Base-by-base conservation (phyloP, 2,113 vertebrate species). In the Megalops atlanticus region DNA sequence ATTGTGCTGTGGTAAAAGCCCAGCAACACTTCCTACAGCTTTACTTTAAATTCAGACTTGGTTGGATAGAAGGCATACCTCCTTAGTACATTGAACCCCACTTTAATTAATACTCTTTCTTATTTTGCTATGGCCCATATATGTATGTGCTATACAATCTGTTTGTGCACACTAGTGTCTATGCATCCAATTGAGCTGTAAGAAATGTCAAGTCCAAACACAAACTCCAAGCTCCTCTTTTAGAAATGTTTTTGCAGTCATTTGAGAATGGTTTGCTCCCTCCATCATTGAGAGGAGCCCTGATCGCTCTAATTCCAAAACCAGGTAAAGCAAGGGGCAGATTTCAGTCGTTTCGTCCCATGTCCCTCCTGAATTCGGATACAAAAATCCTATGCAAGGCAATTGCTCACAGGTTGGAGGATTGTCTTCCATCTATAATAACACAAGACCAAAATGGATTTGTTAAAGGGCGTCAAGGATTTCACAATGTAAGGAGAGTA, bases 241-340 rank as follows among this genome's bases (percentile, higher is more conserved):
- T 78, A 33, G 75, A 78, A 18, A 83, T 85, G 75, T 81, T 83
- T 49, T 33, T 21, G 7, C 78, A 81, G 31, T 68, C 49, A n/a
- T n/a, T n/a, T n/a, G n/a, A n/a, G n/a, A n/a, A n/a, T n/a, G n/a
- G n/a, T n/a, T n/a, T n/a, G n/a, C 54, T 81, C 14, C 79, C 75
- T 8, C 0, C 77, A 70, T 70, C 77, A 12, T 49, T 84, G 69
- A 74, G 47, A 7, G 21, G 16, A 12, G 83, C 83, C 36, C 15
- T 84, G 39, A 81, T 81, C 21, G 74, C 52, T 10, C 31, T 81
- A 40, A 39, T 84, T 24, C 78, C 74, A 72, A 84, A 84, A 84
- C 58, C 78, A 36, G 45, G 78, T 58, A 80, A 84, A 45, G 27
- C 79, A 21, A 72, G 58, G 10, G 78, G 24, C 38, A 80, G 24